Conservation (phyloP, 2,888 invertebrate genomes). For the Aspidiotus destructor region DNA sequence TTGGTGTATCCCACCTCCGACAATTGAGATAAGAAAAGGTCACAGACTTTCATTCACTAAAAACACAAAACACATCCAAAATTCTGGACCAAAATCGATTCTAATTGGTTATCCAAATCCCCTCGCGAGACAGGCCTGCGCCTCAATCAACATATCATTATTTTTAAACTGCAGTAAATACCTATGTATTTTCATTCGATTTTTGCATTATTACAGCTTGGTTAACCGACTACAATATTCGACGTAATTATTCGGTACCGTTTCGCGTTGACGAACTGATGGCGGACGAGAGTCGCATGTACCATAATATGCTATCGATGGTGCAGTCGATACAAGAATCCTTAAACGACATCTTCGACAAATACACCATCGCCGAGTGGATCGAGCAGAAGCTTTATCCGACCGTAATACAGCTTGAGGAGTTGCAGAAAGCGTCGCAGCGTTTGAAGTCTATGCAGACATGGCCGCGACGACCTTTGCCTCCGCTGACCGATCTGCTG, state of each 20-base stretch:
- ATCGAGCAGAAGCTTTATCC: constrained; percentile 58
- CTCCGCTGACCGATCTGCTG: constrained; percentile 45
- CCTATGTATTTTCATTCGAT: neutral
- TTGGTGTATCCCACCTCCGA: no score
- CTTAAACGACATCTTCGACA: constrained; percentile 51
- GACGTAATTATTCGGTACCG: constrained; percentile 59
- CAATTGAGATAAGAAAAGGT: no score
- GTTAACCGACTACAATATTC: constrained; percentile 60
- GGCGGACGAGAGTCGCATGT: constrained; percentile 48
- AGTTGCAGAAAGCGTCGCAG: constrained; percentile 48
- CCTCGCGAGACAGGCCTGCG: no score
- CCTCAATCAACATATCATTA: no score
- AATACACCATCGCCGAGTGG: constrained; percentile 54
- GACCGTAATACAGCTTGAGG: constrained; percentile 45
- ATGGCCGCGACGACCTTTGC: constrained; percentile 54
- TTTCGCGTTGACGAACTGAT: constrained; percentile 54
- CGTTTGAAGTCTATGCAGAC: constrained; percentile 46
- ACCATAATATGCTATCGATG: constrained; percentile 49
- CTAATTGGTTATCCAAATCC: no score
- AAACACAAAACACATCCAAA: no score
- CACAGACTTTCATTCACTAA: no score
- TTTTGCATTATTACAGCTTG: constrained; percentile 43
- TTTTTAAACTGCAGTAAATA: no score
- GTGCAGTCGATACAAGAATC: constrained; percentile 49
- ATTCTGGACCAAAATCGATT: no score